Base-by-base conservation (phyloP, 2,888 invertebrate genomes). In the Caenorhabditis imperialis region DNA sequence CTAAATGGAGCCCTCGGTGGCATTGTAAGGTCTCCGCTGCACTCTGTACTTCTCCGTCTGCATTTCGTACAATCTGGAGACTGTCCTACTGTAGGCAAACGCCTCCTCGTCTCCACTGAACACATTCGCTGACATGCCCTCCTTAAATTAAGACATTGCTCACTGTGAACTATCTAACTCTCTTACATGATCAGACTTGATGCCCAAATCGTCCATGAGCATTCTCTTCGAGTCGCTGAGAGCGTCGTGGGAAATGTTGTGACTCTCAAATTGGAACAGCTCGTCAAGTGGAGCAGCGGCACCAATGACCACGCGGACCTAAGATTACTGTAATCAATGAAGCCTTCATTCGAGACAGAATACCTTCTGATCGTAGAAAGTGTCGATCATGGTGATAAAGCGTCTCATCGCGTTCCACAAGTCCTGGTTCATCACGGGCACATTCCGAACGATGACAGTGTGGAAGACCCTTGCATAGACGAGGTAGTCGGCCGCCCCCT, bases 61-160 rank as follows among this genome's bases (percentile, higher is more conserved):
- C 98, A 99, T 99, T 91, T 99, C 96, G 80, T 93, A 92, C 35
- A 99, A 91, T 77, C 99, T 91, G 0, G 98, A 98, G 25, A 96
- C 89, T 22, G 97, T 96, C 63, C 99, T 91, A 85, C 96, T 95
- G 88, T 94, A 96, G 0, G 99, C 98, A 90, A 99, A 99, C 85
- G 95, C 90, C 90, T 99, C 99, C 89, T 99, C 99, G 89, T 95
- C 95, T 0, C 98, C 98, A 0, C 96, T 96, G 87, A 99, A 98
- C 82, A 99, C 93, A 86, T 93, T 95, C 3, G 95, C 93, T 78
- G 92, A 91, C 20, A 93, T 92, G 85, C 93, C 92, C 61, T 92
- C 92, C 93, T 93, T 58, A 30, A 30, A 7, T 30, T 30, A 6
- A 30, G 30, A 30, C 6, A 10, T 30, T 30, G 6, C 30, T 7